phyloP scores from a whole-genome alignment of 2,888 invertebrate species.

The Eilema caniola region DNA sequence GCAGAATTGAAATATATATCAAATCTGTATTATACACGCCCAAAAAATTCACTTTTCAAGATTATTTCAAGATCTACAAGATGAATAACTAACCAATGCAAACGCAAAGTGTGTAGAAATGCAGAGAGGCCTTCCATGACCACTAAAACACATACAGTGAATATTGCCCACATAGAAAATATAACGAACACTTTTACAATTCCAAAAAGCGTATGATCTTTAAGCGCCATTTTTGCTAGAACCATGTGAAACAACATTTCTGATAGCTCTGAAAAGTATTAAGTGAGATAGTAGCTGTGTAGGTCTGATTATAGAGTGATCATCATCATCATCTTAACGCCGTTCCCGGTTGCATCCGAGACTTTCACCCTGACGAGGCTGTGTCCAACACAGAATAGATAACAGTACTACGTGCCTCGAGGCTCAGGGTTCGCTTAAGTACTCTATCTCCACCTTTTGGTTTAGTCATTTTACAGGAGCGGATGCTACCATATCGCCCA shows the following conservation, averaged over 20 bases:
- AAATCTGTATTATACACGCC: too few relatives aligned
- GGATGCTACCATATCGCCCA: too few relatives aligned
- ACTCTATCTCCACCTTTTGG: neutral
- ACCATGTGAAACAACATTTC: slow-evolving; percentile 93
- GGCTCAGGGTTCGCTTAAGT: neutral
- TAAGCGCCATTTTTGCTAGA: slow-evolving; percentile 81
- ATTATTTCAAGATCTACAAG: neutral
- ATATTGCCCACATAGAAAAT: slow-evolving; percentile 92
- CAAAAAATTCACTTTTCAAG: too few relatives aligned
- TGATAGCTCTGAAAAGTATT: slow-evolving; percentile 88
- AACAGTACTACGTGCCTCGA: too few relatives aligned
- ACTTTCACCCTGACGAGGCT: neutral
- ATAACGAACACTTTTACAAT: slow-evolving; percentile 85
- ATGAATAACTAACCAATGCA: slow-evolving; percentile 90
- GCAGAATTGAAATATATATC: too few relatives aligned
- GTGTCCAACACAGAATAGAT: too few relatives aligned
- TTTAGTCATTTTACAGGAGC: too few relatives aligned
- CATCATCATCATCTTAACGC: neutral
- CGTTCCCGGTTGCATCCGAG: too few relatives aligned
- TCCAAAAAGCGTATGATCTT: slow-evolving; percentile 63
- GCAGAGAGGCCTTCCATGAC: slow-evolving; percentile 97
- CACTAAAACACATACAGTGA: slow-evolving; percentile 93
- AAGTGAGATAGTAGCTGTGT: neutral
- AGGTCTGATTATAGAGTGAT: neutral
- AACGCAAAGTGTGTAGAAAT: slow-evolving; percentile 94